Conservation (phyloP, 2,113 vertebrate species). For the Cottus gobio region DNA sequence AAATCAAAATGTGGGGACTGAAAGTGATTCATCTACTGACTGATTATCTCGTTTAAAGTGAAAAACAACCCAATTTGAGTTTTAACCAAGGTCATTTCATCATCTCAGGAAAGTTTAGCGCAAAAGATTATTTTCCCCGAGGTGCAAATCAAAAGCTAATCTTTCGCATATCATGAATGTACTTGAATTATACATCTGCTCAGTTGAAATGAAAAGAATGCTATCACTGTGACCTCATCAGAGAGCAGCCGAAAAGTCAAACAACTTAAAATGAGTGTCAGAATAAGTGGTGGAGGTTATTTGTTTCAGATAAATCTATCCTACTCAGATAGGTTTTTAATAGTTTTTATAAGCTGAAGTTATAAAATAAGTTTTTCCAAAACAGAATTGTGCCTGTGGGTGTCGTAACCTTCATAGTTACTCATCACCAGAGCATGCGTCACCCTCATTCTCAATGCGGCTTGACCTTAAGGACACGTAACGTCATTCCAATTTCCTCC, state of each 20-base stretch:
- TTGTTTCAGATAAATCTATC: background rate
- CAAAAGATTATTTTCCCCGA: conserved; percentile 6
- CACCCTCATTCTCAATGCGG: conserved; percentile 15
- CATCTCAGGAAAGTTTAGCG: background rate
- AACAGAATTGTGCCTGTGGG: background rate
- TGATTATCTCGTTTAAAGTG: conserved; percentile 12
- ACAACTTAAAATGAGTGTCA: conserved; percentile 5
- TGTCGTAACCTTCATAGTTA: background rate
- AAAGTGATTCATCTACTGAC: background rate
- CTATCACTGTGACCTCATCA: background rate
- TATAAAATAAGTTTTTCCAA: background rate
- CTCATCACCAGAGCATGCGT: background rate
- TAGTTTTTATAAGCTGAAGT: background rate
- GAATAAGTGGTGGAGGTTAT: background rate
- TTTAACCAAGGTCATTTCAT: conserved; percentile 9
- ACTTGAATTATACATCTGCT: conserved; percentile 20
- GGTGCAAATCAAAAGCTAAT: conserved; percentile 32
- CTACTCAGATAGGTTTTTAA: background rate
- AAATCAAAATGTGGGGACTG: conserved; percentile 1
- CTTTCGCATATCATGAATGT: conserved; percentile 13
- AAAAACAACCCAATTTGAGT: conserved; percentile 21
- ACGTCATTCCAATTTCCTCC: background rate
- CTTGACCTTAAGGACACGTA: background rate
- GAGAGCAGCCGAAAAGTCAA: conserved; percentile 6
- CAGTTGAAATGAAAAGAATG: conserved; percentile 3